Evolutionary conservation across 2,888 invertebrate genomes (phyloP), one percentile per base, ranked within the genome.

Genomic region (Oscheius myriophilus): DNA sequence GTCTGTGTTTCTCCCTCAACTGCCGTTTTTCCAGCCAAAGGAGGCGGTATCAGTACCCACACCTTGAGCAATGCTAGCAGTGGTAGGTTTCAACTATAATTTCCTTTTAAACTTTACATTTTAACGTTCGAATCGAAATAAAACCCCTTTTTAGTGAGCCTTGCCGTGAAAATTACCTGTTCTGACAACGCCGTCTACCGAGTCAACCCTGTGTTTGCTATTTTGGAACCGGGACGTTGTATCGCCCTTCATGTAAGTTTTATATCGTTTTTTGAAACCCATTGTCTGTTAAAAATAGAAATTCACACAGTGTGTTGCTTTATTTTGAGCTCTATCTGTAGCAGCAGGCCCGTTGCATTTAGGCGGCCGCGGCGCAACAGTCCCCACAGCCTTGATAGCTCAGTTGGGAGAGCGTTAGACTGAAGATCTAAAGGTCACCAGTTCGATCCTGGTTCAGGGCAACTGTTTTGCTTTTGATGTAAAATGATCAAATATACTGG

Each of bases 121-220:
- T 49, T n/a, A 3, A 49, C 21, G 9, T 18, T 49, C 49, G 9
- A 6, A 49, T 23, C n/a, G 2, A 6, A 18, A 2, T n/a, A 21
- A 33, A 41, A 58, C 42, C 9, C 18, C 0, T 18, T 42, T 63
- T 51, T 53, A 75, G 78, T 70, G 23, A 52, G 82, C 59, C 74
- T 84, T 25, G 84, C 83, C 4, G 76, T 84, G n/a, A 84, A 84
- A 70, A 81, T 84, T 51, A 84, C 83, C 46, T 84, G 84, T 68
- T 79, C 79, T 33, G 83, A 84, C 72, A 84, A 84, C 59, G 73
- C 73, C 23, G 67, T 82, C 67, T 84, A 84, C 59, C 72, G 84
- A 16, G 82, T 84, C 12, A 83, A 81, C 33, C 84, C 84, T 0
- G 84, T 84, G 21, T 84, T 78, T 69, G 82, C 81, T 6, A 76